Evolutionary conservation across 1,140 invertebrate genomes (phyloP).

Genomic region (Streblospio benedicti): DNA sequence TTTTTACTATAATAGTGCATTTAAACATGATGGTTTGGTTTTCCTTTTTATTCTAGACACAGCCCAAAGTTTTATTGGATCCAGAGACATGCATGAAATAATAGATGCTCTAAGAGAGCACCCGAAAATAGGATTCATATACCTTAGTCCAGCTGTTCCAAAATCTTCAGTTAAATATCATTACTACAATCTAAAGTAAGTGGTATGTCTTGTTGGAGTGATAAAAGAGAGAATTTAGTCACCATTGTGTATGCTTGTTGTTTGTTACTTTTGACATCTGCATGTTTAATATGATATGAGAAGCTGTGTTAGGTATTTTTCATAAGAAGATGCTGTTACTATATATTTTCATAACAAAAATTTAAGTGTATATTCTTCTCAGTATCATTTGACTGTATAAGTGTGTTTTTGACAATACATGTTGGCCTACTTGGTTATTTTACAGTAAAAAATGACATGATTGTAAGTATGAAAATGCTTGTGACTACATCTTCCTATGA

Average conservation of each 20-base stretch:
- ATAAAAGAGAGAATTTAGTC: not conserved
- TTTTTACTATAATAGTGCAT: no score
- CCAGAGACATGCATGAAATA: slow-evolving; percentile 35
- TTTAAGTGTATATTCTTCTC: not conserved
- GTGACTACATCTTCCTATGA: no score
- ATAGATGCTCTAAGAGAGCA: slow-evolving; percentile 33
- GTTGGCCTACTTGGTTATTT: no score
- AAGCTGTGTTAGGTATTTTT: no score
- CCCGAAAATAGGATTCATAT: slow-evolving; percentile 38
- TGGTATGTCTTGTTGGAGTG: not conserved
- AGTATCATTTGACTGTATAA: no score
- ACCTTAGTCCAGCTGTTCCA: slow-evolving; percentile 42
- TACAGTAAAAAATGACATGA: no score
- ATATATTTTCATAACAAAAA: not conserved
- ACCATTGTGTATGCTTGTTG: not conserved
- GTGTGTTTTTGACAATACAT: no score
- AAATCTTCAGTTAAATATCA: slow-evolving; percentile 44
- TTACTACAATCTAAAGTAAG: slow-evolving; percentile 47
- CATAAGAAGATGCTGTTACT: not conserved
- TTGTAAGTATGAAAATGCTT: no score
- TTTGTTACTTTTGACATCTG: not conserved
- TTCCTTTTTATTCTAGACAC: slow-evolving; percentile 1
- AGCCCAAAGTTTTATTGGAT: slow-evolving; percentile 20
- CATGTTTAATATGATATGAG: not conserved
- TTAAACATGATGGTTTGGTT: no score